Evolutionary conservation across 1,140 invertebrate species (phyloP).

Genomic region (Listronotus bonariensis): DNA sequence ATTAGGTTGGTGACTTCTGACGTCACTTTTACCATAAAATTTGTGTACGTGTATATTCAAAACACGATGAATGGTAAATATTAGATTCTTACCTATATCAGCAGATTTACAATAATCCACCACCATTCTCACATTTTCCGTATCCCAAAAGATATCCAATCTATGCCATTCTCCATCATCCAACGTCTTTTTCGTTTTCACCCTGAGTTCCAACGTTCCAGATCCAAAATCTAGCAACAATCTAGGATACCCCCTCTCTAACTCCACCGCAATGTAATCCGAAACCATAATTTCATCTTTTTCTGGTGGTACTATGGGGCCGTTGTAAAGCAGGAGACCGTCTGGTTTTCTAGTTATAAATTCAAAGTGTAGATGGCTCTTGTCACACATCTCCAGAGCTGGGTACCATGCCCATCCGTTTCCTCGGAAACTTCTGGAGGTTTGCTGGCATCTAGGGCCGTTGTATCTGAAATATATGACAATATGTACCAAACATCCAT

Average conservation of each 20-base stretch:
- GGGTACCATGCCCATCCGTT: constrained; percentile 97
- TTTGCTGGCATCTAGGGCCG: constrained; percentile 95
- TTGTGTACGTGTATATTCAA: neutral
- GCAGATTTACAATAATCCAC: constrained; percentile 91
- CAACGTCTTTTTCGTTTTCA: constrained; percentile 84
- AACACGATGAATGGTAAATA: neutral
- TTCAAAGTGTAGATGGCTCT: constrained; percentile 91
- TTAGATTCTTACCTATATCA: constrained; percentile 60
- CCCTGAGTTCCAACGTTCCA: constrained; percentile 84
- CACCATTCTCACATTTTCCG: constrained; percentile 87
- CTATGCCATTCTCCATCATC: constrained; percentile 95
- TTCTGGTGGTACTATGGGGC: constrained; percentile 91
- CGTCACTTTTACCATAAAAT: too few relatives aligned
- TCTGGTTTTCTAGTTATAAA: constrained; percentile 90
- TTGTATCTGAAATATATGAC: constrained; percentile 63
- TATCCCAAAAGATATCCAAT: constrained; percentile 94
- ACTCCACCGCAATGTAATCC: constrained; percentile 92
- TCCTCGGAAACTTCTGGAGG: constrained; percentile 87
- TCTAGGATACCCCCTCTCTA: constrained; percentile 87
- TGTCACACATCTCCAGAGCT: constrained; percentile 93
- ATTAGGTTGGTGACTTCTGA: too few relatives aligned
- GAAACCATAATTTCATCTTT: constrained; percentile 85
- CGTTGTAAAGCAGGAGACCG: constrained; percentile 94
- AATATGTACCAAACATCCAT: too few relatives aligned
- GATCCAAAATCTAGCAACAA: constrained; percentile 94